Base-by-base conservation (phyloP, 1,140 invertebrate species). In the Bicyclus anynana region DNA sequence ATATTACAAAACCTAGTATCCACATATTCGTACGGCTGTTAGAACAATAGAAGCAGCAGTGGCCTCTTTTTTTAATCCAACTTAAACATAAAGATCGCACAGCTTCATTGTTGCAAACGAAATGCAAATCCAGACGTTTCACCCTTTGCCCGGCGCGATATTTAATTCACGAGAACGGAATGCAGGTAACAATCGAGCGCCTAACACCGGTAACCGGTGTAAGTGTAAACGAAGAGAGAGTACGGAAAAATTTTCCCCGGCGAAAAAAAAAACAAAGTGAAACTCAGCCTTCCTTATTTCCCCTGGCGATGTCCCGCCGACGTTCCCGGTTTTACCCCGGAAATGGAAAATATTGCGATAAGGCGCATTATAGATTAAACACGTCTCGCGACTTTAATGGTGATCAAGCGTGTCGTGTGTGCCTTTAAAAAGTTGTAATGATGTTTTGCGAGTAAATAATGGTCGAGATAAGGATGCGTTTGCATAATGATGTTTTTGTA, bases 261-360 rank as follows among this genome's bases (percentile, higher is more conserved):
- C 57, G 70, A 72, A 78, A 82, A 81, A 73, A 78, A 84, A 78
- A 84, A 85, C 80, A 82, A 86, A 85, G 82, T 81, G 76, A 84
- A 87, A 87, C 76, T 80, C 82, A 74, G 81, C 78, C 81, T 84
- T 80, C 67, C 80, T 88, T 88, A 88, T 88, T 88, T 88, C 84
- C 84, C 84, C 65, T 84, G 84, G 69, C 84, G 84, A 81, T 76
- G 71, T 55, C 72, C 74, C 74, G 74, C 75, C 82, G 74, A 74
- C 77, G 78, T 65, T 75, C 77, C 75, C 74, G 67, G 70, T 71
- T 80, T 76, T 74, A 59, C 68, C 67, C 75, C 67, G 80, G 81
- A 84, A 86, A 84, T 86, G 84, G 83, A 80, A 86, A 88, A 86
- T 88, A 86, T 88, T 82, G 84, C 83, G 84, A 87, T 87, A 87